These are phyloP conservation scores for Actenoides lindsayi DNA, from an alignment of 2,113 vertebrate genomes.

Conservation along the genomic window DNA sequence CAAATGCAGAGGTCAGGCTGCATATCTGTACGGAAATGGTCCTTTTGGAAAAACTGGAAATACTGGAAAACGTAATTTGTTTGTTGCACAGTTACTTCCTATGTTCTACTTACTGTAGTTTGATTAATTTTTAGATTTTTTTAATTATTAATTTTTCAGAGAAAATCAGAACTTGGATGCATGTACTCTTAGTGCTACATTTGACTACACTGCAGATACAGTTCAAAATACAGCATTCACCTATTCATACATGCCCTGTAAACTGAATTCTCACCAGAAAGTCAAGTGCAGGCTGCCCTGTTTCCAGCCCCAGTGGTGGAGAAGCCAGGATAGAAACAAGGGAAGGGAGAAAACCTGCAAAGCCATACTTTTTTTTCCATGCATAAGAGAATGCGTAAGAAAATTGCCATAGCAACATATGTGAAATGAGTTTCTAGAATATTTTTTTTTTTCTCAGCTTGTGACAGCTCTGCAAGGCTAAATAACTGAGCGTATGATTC, in stretches of 20 bases:
- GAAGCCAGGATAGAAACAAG: not conserved
- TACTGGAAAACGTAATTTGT: not conserved
- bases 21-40: not conserved
- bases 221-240: not conserved
- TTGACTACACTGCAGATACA: not conserved
- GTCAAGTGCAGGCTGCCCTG: not conserved
- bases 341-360: not conserved
- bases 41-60: not conserved
- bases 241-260: not conserved
- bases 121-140: not conserved
- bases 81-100: not conserved
- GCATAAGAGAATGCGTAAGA: not conserved
- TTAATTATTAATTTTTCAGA: not conserved
- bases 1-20: not conserved
- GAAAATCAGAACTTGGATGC: not conserved
- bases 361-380: not conserved
- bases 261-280: not conserved
- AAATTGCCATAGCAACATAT: not conserved
- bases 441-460: not conserved
- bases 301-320: rapidly evolving
- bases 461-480: not conserved
- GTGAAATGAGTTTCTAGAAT: not conserved
- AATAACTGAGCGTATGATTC: not conserved
- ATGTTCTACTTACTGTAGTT: not conserved
- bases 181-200: not conserved